A percentile compares a stretch with the other conserved stretches of the same genome.
phyloP scores from a whole-genome alignment of 2,113 vertebrate genomes.

The Lichenostomus cassidix region DNA sequence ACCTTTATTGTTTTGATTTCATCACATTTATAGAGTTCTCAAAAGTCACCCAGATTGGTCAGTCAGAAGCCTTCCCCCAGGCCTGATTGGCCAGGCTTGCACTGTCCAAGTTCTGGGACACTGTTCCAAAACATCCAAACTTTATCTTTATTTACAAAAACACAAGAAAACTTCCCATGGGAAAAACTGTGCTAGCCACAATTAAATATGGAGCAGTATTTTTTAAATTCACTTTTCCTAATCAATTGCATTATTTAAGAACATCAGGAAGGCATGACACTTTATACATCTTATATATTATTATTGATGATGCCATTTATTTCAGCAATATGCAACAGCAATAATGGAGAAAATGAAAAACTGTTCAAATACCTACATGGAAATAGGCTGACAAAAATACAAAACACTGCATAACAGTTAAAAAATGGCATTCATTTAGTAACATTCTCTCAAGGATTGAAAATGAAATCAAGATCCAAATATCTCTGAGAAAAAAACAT shows the following conservation, averaged over 20 bases:
- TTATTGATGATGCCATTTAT: neutral
- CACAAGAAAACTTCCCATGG: too few relatives aligned
- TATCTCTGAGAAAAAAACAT: neutral
- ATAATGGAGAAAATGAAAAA: conserved; percentile 1
- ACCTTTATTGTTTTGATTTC: too few relatives aligned
- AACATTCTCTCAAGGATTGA: neutral
- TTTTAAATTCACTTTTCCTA: neutral
- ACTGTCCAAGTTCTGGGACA: too few relatives aligned
- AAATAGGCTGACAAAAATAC: neutral
- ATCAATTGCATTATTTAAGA: conserved; percentile 1
- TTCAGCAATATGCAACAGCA: neutral
- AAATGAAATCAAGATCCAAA: neutral
- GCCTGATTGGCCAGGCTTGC: too few relatives aligned
- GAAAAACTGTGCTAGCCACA: too few relatives aligned
- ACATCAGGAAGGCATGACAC: neutral
- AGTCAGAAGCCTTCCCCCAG: too few relatives aligned
- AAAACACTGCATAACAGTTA: neutral
- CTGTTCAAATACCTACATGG: neutral
- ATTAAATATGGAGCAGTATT: neutral
- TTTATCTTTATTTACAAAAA: too few relatives aligned
- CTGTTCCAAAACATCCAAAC: too few relatives aligned
- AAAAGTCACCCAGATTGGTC: too few relatives aligned
- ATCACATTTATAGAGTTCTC: too few relatives aligned
- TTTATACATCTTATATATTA: neutral
- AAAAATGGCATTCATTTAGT: neutral